Percentiles rank a stretch among this genome's conserved stretches.
Conservation (phyloP, 1,140 invertebrate species). For the Euborellia annulipes region DNA sequence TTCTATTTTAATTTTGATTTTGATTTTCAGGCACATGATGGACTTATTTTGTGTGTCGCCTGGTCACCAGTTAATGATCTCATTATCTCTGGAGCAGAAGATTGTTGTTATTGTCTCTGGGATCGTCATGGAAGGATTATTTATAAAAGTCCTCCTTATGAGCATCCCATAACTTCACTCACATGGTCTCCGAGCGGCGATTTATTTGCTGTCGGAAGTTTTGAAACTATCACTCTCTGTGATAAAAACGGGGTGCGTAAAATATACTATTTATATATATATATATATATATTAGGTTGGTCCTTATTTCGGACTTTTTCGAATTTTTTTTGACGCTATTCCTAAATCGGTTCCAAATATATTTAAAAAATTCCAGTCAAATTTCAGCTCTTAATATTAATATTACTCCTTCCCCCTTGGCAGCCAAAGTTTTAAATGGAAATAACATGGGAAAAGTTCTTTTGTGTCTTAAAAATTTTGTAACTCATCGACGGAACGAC, state of each 20-base stretch:
- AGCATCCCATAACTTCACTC: conserved; percentile 81
- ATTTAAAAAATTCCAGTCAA: too few relatives aligned
- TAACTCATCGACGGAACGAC: too few relatives aligned
- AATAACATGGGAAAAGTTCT: too few relatives aligned
- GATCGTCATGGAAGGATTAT: conserved; percentile 75
- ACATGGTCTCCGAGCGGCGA: conserved; percentile 83
- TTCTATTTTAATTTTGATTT: too few relatives aligned
- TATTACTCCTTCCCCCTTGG: too few relatives aligned
- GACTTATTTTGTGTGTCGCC: conserved; percentile 67
- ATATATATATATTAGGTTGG: neutral
- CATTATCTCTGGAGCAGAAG: conserved; percentile 88
- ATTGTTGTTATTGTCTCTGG: conserved; percentile 82
- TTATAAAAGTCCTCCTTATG: conserved; percentile 63
- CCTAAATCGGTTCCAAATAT: too few relatives aligned
- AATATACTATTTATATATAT: neutral
- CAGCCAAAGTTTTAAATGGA: too few relatives aligned
- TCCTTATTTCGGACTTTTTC: too few relatives aligned
- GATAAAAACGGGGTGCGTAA: conserved; percentile 79
- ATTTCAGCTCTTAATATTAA: too few relatives aligned
- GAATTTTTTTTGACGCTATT: too few relatives aligned
- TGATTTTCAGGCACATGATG: conserved; percentile 65
- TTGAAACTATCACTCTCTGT: conserved; percentile 81
- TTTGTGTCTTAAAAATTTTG: too few relatives aligned
- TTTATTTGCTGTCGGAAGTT: conserved; percentile 84
- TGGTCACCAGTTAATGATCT: conserved; percentile 81